Evolutionary conservation across 2,113 vertebrate species (phyloP), one percentile per base, ranked within the genome.

Genomic region (Etheostoma spectabile): DNA sequence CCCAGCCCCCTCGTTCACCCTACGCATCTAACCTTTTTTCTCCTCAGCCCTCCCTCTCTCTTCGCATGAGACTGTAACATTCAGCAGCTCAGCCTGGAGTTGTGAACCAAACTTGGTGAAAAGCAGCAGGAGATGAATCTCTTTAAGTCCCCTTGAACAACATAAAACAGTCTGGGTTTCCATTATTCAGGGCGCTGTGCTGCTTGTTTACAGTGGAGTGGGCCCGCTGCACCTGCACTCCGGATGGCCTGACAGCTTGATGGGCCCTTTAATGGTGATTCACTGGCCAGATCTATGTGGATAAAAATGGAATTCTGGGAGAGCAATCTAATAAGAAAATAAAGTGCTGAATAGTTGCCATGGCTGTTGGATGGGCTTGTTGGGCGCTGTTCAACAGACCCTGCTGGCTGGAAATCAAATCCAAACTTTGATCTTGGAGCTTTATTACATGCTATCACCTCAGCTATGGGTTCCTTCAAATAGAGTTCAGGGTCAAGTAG

Each of bases 271-370:
- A 95, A 95, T 93, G 88, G 90, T 95, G 93, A 95, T 95, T 95
- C 93, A 95, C 94, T 91, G 93, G 91, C 91, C 88, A 93, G 90
- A 94, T 94, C 93, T 94, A 75, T 88, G 91, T 91, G 93, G 92
- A 94, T 93, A 95, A 95, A 95, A 95, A 95, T 94, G 92, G 94
- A 95, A 94, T 94, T 95, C 93, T 93, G 88, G 88, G 90, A 93
- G 89, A 93, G 91, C 83, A 92, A 93, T 94, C 92, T 93, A 93
- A 94, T 93, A 94, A 93, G 91, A 94, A 94, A 94, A 95, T 94
- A 93, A 94, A 93, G 92, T 55, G 51, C 82, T 89, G 92, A 91
- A 92, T 70, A 89, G 86, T 83, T 91, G 91, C 88, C 84, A 85
- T 80, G 78, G 88, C 86, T 89, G 88, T 86, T 82, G 86, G 86